Evolutionary conservation across 2,888 invertebrate genomes (phyloP).

Genomic region (Phania funesta): DNA sequence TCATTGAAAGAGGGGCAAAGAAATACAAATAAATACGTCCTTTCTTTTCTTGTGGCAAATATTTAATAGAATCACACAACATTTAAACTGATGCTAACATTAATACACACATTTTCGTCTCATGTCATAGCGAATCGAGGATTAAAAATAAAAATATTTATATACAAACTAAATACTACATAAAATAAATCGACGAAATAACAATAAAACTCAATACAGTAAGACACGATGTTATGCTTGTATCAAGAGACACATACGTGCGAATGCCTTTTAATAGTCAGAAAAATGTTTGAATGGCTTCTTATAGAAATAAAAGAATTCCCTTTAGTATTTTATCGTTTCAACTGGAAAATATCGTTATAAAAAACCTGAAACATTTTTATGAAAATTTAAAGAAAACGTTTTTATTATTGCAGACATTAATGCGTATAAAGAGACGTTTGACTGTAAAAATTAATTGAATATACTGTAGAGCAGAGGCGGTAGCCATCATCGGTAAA

Average conservation of each 20-base stretch:
- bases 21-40: slow-evolving; percentile 34
- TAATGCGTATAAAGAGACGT: not conserved
- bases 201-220: slow-evolving; percentile 29
- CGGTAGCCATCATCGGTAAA: no score
- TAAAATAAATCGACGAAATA: slow-evolving; percentile 35
- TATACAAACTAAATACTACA: slow-evolving; percentile 8
- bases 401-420: not conserved
- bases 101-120: slow-evolving; percentile 16
- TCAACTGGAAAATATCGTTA: slow-evolving; percentile 72
- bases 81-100: slow-evolving; percentile 38
- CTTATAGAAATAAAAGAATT: slow-evolving; percentile 41
- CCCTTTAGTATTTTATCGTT: slow-evolving; percentile 76
- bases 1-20: slow-evolving; percentile 11
- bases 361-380: slow-evolving; percentile 50
- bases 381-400: slow-evolving; percentile 43
- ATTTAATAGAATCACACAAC: slow-evolving; percentile 63
- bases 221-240: not conserved
- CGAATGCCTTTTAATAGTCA: slow-evolving; percentile 59
- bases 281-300: slow-evolving; percentile 18
- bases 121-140: slow-evolving; percentile 8
- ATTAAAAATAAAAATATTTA: slow-evolving; percentile 31
- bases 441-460: no score
- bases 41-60: slow-evolving; percentile 16
- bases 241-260: slow-evolving; percentile 60
- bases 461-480: no score